These are phyloP conservation scores for Sweltsa coloradensis DNA, from an alignment of 1,140 invertebrate species.

Conservation along the genomic window DNA sequence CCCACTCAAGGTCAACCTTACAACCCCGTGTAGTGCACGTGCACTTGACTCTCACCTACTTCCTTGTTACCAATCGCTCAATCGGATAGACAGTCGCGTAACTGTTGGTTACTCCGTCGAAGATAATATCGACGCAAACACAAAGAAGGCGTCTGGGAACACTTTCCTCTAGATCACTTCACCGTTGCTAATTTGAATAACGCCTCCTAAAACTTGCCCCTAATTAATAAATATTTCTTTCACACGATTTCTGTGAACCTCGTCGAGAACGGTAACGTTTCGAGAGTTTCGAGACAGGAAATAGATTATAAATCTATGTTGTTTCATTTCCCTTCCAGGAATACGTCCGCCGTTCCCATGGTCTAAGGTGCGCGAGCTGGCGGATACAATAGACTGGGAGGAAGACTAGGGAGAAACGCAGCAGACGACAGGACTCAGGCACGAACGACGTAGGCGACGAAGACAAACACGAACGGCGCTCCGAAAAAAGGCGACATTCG, in stretches of 20 bases:
- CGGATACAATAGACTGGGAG: conserved; percentile 26
- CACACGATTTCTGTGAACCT: conserved; percentile 4
- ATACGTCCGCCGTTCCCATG: conserved; percentile 49
- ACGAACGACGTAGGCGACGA: too few relatives aligned
- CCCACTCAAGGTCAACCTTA: too few relatives aligned
- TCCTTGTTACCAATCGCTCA: too few relatives aligned
- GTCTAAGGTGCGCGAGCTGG: conserved; percentile 52
- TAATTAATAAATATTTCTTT: background rate
- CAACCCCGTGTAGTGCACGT: too few relatives aligned
- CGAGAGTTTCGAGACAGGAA: background rate
- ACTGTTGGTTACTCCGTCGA: too few relatives aligned
- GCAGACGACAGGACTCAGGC: too few relatives aligned
- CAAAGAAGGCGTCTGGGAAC: background rate
- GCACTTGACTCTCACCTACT: too few relatives aligned
- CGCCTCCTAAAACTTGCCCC: background rate
- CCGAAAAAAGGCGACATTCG: too few relatives aligned
- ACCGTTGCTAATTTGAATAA: background rate
- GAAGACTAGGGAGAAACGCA: too few relatives aligned
- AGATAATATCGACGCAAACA: too few relatives aligned
- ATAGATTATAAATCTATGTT: background rate
- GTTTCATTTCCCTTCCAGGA: conserved; percentile 5
- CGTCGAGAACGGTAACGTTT: background rate
- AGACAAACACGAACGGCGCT: too few relatives aligned
- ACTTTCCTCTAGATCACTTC: background rate
- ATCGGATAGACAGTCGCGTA: too few relatives aligned